These are phyloP conservation scores for Blastobasis adustella DNA, from an alignment of 2,888 invertebrate genomes.

Conservation along the genomic window DNA sequence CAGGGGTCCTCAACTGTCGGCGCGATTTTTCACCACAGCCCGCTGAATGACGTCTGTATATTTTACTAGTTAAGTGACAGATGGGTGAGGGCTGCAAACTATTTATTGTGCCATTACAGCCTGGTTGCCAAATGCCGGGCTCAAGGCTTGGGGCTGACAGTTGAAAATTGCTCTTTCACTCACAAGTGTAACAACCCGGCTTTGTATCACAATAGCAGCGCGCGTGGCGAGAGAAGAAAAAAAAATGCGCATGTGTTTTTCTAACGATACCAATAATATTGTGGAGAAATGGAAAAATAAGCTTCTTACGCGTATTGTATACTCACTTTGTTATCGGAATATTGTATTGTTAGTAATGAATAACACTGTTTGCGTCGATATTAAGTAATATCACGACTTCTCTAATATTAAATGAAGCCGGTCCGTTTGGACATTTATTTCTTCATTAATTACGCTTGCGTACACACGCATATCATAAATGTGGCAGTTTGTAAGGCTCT, in stretches of 20 bases:
- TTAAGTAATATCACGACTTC: no score
- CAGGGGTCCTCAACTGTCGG: slow-evolving; percentile 52
- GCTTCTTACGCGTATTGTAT: slow-evolving; percentile 3
- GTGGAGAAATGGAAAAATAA: slow-evolving; percentile 4
- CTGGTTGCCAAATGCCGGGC: slow-evolving; percentile 56
- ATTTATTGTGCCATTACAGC: slow-evolving; percentile 70
- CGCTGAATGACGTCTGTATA: slow-evolving; percentile 70
- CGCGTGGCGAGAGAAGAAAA: no score
- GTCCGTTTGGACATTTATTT: no score
- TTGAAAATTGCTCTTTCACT: slow-evolving; percentile 52
- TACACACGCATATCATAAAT: no score
- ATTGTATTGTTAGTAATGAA: no score
- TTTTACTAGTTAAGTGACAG: slow-evolving; percentile 73
- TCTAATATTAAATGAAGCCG: no score
- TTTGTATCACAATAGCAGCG: neutral
- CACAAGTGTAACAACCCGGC: slow-evolving; percentile 15
- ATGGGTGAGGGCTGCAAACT: slow-evolving; percentile 69
- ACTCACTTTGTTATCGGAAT: no score
- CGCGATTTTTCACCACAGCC: slow-evolving; percentile 65
- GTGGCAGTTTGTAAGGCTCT: no score
- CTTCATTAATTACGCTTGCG: no score
- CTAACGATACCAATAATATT: neutral
- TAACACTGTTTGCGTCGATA: no score
- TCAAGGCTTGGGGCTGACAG: slow-evolving; percentile 54
- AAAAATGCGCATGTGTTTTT: neutral